Conservation (phyloP, 2,113 vertebrate species). For the Delphinus delphis region DNA sequence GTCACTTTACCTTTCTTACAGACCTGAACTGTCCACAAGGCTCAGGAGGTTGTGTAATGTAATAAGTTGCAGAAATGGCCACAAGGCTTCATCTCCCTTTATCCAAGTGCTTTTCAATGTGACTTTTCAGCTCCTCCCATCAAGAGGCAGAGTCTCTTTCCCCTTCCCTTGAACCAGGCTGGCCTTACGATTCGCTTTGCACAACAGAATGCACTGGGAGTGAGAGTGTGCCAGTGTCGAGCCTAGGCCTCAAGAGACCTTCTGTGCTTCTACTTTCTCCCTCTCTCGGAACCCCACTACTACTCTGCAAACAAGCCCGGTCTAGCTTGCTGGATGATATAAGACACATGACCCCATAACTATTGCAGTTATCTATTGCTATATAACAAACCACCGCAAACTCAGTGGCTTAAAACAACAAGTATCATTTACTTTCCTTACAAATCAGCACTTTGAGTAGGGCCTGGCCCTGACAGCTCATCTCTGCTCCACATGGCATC, state of each 20-base stretch:
- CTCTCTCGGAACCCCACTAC: background rate
- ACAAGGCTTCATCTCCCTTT: background rate
- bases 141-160: background rate
- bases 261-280: background rate
- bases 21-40: background rate
- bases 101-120: background rate
- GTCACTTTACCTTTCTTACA: background rate
- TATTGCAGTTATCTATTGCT: background rate
- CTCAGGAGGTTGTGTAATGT: background rate
- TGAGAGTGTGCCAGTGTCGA: background rate
- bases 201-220: background rate
- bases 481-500: background rate
- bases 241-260: background rate
- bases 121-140: background rate
- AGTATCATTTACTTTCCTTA: background rate
- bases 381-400: background rate
- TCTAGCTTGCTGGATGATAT: background rate
- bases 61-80: background rate
- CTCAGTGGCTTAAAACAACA: background rate
- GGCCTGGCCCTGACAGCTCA: background rate
- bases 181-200: background rate
- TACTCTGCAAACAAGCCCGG: background rate
- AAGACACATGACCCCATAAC: background rate
- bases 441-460: background rate
- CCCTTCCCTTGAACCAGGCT: background rate